These are phyloP conservation scores for Cirrhinus mrigala DNA, from an alignment of 2,797 vertebrate species.

Conservation along the genomic window DNA sequence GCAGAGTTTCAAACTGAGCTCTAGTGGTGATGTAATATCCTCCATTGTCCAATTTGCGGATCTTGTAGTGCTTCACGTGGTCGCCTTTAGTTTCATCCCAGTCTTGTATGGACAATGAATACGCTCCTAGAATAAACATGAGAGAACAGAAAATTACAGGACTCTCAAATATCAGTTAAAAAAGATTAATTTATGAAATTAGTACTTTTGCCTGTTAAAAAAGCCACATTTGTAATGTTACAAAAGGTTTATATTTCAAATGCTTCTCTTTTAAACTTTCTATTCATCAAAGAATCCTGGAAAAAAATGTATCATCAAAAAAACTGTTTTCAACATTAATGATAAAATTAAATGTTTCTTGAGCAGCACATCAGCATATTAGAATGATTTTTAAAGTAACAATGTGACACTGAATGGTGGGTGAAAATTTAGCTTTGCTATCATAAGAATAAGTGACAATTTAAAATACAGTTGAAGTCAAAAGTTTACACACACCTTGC, in stretches of 20 bases:
- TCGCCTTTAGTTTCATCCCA: conserved; percentile 99
- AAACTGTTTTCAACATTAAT: background rate
- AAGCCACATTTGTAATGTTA: too few species aligned
- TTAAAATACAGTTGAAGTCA: background rate
- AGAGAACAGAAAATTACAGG: background rate
- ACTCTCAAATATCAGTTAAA: background rate
- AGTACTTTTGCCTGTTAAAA: too few species aligned
- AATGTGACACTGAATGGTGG: background rate
- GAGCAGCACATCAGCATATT: background rate
- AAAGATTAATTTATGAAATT: background rate
- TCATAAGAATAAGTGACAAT: background rate
- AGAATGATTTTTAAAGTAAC: background rate
- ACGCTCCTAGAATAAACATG: conserved; percentile 85
- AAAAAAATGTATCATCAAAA: background rate
- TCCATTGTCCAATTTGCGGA: conserved; percentile 97
- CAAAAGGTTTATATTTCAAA: background rate
- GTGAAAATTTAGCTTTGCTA: background rate
- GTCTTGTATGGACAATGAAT: conserved; percentile 98
- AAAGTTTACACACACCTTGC: too few species aligned
- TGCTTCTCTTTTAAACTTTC: background rate
- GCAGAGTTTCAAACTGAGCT: conserved; percentile 97
- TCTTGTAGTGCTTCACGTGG: conserved; percentile 99
- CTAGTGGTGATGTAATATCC: conserved; percentile 99
- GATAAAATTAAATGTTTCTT: background rate
- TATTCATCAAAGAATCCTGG: background rate